These are phyloP conservation scores for Myotis planiceps DNA, from an alignment of 2,797 vertebrate genomes.

Conservation along the genomic window DNA sequence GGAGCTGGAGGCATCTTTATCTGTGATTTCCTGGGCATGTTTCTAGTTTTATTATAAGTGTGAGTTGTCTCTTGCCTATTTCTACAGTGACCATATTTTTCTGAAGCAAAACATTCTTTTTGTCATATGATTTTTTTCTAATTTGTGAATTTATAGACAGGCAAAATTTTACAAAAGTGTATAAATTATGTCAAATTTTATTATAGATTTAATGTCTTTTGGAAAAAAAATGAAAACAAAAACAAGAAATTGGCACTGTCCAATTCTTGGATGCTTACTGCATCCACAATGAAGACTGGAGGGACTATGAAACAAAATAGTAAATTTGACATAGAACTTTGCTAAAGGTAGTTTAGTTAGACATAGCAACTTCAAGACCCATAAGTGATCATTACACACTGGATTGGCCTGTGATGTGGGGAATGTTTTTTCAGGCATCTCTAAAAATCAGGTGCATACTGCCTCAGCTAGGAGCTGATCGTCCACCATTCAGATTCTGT, in stretches of 20 bases:
- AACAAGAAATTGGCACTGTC: neutral
- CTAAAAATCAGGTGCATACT: neutral
- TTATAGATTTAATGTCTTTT: slow-evolving; percentile 18
- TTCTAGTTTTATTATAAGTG: slow-evolving; percentile 22
- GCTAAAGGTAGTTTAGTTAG: neutral
- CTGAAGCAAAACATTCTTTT: slow-evolving; percentile 27
- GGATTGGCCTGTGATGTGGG: neutral
- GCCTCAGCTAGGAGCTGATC: neutral
- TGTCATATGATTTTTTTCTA: neutral
- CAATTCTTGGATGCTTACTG: neutral
- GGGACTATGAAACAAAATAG: neutral
- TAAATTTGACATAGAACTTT: slow-evolving; percentile 27
- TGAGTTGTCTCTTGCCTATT: slow-evolving; percentile 17
- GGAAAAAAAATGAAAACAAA: neutral
- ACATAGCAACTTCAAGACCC: neutral
- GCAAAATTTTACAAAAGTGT: slow-evolving; percentile 22
- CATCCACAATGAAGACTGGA: neutral
- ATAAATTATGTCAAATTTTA: slow-evolving; percentile 19
- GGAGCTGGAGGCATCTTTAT: neutral
- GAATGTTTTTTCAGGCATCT: neutral
- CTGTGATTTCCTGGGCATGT: slow-evolving; percentile 35
- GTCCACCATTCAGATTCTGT: neutral
- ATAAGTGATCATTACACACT: neutral
- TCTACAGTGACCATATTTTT: slow-evolving; percentile 40
- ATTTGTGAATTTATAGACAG: slow-evolving; percentile 24